phyloP scores from a whole-genome alignment of 2,113 vertebrate genomes.

The Triplophysa rosa region DNA sequence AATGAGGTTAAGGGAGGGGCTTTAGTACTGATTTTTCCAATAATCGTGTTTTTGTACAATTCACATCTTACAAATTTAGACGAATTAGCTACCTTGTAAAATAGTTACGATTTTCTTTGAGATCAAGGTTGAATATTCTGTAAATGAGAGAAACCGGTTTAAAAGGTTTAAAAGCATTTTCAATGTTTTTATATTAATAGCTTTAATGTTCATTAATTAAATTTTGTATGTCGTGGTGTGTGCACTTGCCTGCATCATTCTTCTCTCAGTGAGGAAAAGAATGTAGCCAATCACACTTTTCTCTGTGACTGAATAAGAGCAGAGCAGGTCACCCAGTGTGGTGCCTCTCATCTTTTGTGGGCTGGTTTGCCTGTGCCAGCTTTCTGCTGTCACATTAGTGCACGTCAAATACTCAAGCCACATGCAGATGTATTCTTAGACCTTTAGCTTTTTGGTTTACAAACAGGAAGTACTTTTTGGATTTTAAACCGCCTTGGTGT shows the following conservation, averaged over 20 bases:
- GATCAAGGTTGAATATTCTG: no score
- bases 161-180: no score
- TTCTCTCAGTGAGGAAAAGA: neutral
- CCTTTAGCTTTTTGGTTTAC: slow-evolving; percentile 4
- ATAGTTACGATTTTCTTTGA: no score
- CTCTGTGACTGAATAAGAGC: slow-evolving; percentile 71
- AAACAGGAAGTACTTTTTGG: no score
- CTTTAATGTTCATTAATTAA: neutral
- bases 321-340: slow-evolving; percentile 67
- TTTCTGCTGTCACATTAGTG: slow-evolving; percentile 74
- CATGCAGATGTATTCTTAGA: neutral
- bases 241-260: neutral
- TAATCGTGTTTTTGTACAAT: no score
- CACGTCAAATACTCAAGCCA: slow-evolving; percentile 57
- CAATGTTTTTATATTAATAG: neutral
- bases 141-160: no score
- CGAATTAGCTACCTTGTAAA: no score
- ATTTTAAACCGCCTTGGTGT: no score
- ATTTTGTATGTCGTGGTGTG: neutral
- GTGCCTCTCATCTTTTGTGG: slow-evolving; percentile 68
- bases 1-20: no score
- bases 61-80: no score
- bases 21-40: no score
- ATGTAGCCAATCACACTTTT: neutral
- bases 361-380: slow-evolving; percentile 64